Evolutionary conservation across 2,888 invertebrate species (phyloP).

Genomic region (Tinea trinotella): DNA sequence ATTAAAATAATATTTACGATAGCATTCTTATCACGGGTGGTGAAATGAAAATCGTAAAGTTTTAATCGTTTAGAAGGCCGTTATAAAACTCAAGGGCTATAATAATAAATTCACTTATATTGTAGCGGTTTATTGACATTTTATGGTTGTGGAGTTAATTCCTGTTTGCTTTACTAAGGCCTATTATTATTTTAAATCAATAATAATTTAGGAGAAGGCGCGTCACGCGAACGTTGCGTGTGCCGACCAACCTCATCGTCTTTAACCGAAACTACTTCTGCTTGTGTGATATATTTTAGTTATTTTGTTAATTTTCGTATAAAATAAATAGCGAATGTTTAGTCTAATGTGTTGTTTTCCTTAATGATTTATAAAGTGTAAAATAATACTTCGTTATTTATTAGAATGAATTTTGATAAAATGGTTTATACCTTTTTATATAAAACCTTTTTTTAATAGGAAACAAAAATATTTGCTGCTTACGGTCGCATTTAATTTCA

Average conservation of each 20-base stretch:
- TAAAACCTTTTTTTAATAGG: no score
- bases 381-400: no score
- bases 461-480: no score
- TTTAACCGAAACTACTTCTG: background rate
- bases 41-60: constrained; percentile 18
- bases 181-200: constrained; percentile 51
- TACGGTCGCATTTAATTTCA: no score
- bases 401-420: no score
- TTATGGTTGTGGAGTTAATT: constrained; percentile 17
- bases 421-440: no score
- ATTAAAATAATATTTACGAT: constrained; percentile 5
- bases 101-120: constrained; percentile 17
- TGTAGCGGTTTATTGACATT: constrained; percentile 14
- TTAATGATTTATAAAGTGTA: no score
- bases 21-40: constrained; percentile 1
- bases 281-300: background rate
- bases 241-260: background rate
- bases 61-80: constrained; percentile 14
- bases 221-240: constrained; percentile 43
- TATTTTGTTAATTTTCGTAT: background rate
- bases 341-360: no score
- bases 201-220: constrained; percentile 39
- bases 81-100: constrained; percentile 15
- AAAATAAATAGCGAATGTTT: background rate
- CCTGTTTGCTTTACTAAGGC: constrained; percentile 29